Evolutionary conservation across 2,113 vertebrate species (phyloP), one percentile per base, ranked within the genome.

Genomic region (Hemichromis elongatus): DNA sequence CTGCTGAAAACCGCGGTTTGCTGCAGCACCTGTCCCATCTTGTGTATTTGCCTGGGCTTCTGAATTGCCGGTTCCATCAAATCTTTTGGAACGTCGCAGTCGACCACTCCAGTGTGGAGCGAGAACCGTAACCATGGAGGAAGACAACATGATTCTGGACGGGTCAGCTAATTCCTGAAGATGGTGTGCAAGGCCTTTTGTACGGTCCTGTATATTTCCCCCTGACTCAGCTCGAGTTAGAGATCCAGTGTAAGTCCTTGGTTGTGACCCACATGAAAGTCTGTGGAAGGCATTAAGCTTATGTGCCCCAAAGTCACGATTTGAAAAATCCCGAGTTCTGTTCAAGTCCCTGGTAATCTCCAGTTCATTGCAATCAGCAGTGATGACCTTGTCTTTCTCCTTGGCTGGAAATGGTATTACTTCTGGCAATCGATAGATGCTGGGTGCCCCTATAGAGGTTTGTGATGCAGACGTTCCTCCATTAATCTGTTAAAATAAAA

Each of bases 51-150:
- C 87, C 24, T 81, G 87, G 50, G 37, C 45, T 19, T 94, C 94
- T 9, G 63, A 80, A 35, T 40, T 82, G n/a, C 68, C 81, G 1
- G 45, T 78, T 57, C 79, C 85, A 16, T 89, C 87, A 35, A 84
- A 79, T 86, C 83, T 92, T 91, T 95, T 96, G 52, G 66, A 85
- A 61, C 91, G 91, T 33, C 93, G 88, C 19, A 88, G 42, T 33
- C 92, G 88, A 5, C 89, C 82, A 57, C 73, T 95, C 95, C 95
- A 95, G 56, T 94, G 92, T 18, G 96, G 93, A 26, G 93, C 94
- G 30, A 97, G 93, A 88, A 95, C 96, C 3, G 95, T 93, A 7
- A 94, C 93, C 87, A 97, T 56, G 11, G 94, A 86, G 54, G 96
- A 96, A 6, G 96, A 95, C 70, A 96, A 77, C 96, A 96, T 97